phyloP scores from a whole-genome alignment of 2,797 vertebrate species.

The Echiichthys vipera region DNA sequence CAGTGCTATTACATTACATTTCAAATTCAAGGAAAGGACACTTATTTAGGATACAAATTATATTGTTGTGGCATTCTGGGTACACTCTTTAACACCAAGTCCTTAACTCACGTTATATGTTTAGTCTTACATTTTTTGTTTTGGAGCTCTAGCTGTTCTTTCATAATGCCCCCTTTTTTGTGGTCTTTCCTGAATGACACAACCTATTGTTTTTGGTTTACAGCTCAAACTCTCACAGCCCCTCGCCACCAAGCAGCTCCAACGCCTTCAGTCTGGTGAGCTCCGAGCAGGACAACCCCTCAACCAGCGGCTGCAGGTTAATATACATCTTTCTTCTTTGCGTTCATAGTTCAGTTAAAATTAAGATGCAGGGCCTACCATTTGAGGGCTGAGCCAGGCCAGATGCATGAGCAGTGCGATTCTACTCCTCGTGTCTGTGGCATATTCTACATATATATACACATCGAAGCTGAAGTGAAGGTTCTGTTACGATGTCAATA shows the following conservation, averaged over 20 bases:
- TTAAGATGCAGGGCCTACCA: no score
- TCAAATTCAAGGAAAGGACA: not conserved
- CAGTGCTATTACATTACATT: not conserved
- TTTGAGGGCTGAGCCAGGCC: no score
- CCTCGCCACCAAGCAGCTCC: slow-evolving; percentile 86
- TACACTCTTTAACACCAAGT: not conserved
- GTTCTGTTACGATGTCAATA: no score
- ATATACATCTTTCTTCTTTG: slow-evolving; percentile 5
- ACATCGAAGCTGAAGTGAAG: no score
- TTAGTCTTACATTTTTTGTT: slow-evolving; percentile 34
- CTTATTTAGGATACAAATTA: not conserved
- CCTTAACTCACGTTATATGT: slow-evolving; percentile 34
- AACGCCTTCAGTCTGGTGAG: slow-evolving; percentile 90
- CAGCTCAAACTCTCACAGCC: slow-evolving; percentile 88
- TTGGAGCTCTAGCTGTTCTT: not conserved
- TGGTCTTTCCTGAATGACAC: slow-evolving; percentile 19
- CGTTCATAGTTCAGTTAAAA: no score
- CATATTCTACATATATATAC: no score
- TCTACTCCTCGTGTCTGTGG: no score
- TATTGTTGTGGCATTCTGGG: not conserved
- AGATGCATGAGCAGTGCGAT: no score
- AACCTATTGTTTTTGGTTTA: slow-evolving; percentile 33
- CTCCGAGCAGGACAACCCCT: slow-evolving; percentile 90
- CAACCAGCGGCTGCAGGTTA: slow-evolving; percentile 92
- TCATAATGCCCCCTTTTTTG: not conserved